Percentiles rank a stretch among this genome's conserved stretches.
Evolutionary conservation across 1,140 invertebrate species (phyloP).

Genomic region (Megathymus violae): DNA sequence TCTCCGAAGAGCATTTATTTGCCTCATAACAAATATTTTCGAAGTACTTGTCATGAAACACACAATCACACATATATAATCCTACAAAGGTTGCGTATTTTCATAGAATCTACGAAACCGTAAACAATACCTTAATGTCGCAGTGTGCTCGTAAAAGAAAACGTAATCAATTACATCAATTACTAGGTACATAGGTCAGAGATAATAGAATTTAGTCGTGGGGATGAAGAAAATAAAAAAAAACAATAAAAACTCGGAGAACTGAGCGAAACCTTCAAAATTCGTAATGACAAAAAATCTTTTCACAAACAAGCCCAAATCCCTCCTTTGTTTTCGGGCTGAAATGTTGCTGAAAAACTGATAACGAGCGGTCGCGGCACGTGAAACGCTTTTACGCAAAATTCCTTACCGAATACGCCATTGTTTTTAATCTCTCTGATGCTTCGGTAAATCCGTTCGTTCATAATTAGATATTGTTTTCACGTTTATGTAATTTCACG

Average conservation of each 20-base stretch:
- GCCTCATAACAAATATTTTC: no score
- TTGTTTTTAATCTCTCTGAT: not conserved
- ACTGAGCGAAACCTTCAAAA: slow-evolving; percentile 14
- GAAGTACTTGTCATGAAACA: no score
- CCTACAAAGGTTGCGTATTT: no score
- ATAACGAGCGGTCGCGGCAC: slow-evolving; percentile 37
- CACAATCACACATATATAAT: no score
- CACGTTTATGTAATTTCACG: no score
- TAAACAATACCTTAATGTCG: no score
- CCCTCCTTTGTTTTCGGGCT: slow-evolving; percentile 46
- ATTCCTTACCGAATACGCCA: slow-evolving; percentile 4
- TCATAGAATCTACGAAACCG: no score
- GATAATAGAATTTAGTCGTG: slow-evolving; percentile 6
- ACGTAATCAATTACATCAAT: no score
- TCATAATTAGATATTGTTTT: not conserved
- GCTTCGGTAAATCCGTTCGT: not conserved
- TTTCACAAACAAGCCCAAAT: slow-evolving; percentile 39
- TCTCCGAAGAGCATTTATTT: no score
- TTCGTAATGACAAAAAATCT: slow-evolving; percentile 18
- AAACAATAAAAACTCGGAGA: slow-evolving; percentile 20
- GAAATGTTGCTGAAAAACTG: slow-evolving; percentile 50
- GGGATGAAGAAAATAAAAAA: slow-evolving; percentile 13
- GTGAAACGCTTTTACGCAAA: slow-evolving; percentile 19
- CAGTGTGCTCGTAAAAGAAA: no score
- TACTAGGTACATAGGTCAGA: no score